Evolutionary conservation across 2,113 vertebrate genomes (phyloP).

Genomic region (Synodontis membranacea): DNA sequence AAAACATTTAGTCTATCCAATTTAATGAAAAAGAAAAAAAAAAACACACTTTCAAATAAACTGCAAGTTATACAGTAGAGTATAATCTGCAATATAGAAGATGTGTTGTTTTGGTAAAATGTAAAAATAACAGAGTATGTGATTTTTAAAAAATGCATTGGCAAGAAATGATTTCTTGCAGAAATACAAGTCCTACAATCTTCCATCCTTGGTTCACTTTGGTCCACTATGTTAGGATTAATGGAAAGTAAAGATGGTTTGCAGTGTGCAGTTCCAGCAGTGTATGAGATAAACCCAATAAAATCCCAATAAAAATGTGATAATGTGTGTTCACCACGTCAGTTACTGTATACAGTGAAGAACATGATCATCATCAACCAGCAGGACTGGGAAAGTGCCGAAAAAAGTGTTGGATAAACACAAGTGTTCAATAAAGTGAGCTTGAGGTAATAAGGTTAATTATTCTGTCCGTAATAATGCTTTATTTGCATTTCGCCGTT

Average conservation of each 20-base stretch:
- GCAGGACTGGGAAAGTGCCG: not conserved
- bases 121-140: not conserved
- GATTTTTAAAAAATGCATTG: not conserved
- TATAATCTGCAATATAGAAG: slow-evolving; percentile 3
- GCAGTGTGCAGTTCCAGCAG: not conserved
- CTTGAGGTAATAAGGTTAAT: not conserved
- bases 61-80: not conserved
- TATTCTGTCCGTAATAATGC: too few species aligned
- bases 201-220: not conserved
- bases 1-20: not conserved
- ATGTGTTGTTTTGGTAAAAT: not conserved
- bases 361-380: not conserved
- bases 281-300: not conserved
- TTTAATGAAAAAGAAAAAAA: slow-evolving; percentile 1
- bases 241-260: not conserved
- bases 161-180: not conserved
- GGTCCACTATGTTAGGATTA: not conserved
- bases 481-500: too few species aligned
- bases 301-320: not conserved
- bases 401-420: not conserved
- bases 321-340: not conserved
- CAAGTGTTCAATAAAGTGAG: not conserved
- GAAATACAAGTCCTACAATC: not conserved
- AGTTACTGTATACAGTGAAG: not conserved
- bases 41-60: not conserved